Base-by-base conservation (phyloP, 2,888 invertebrate species). In the Heliconius sara region DNA sequence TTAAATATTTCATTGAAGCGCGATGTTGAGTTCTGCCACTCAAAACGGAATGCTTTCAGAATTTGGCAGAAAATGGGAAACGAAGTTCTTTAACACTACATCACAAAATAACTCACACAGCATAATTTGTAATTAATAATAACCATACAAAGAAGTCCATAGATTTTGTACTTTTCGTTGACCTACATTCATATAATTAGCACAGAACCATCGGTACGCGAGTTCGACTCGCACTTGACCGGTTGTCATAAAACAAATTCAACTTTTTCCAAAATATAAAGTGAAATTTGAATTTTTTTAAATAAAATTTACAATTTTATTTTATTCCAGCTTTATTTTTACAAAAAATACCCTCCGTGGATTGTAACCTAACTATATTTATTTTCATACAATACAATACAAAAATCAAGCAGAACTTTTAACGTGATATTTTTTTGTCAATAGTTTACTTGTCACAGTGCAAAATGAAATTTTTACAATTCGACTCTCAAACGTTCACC, bases 391-490 rank as follows among this genome's bases (percentile, higher is more conserved):
- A 75, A 75, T 65, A 65, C 65, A 75, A 75, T 75, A 75, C 47
- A 75, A 75, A 75, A 75, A 75, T 75, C 66, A 75, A 43, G 47
- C 75, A 22, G 27, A 65, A 25, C 22, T 66, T 65, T 66, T 47
- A 47, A n/a, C 39, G 25, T 63, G 22, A 27, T 65, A 75, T 75
- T 65, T 75, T 74, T 75, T 75, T 66, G 65, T 22, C 75, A 66
- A 75, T 75, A 43, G 63, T 65, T 70, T 75, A 39, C 60, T 74
- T 63, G 57, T 74, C 27, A 47, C 75, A 22, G 43, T 75, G 63
- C 75, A 43, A 75, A 75, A 65, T 66, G 47, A 66, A 75, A 65
- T 63, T 75, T 60, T 75, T 66, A 75, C 75, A 75, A 66, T 75
- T 75, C 65, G 27, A 75, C 66, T 75, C 65, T 47, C 75, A 75